A percentile compares a stretch with the other conserved stretches of the same genome.
phyloP scores from a whole-genome alignment of 2,113 vertebrate species.

The Sprattus sprattus region DNA sequence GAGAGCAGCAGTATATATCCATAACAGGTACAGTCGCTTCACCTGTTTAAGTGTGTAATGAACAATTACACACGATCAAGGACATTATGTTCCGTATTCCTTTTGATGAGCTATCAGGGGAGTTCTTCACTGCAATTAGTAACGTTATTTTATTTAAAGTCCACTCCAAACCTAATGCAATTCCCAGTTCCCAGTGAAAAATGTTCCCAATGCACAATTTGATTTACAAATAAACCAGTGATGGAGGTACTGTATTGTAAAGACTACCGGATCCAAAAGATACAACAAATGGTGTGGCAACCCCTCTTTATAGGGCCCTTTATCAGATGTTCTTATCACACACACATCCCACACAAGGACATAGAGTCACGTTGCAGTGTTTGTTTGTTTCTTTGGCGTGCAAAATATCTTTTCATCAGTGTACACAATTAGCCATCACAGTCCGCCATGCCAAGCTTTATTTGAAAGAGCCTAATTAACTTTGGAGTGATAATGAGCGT shows the following conservation, averaged over 20 bases:
- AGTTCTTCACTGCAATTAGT: background rate
- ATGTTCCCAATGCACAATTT: background rate
- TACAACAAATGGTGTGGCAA: background rate
- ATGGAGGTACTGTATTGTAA: background rate
- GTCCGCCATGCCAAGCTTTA: slow-evolving; percentile 35
- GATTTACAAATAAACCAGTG: background rate
- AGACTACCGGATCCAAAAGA: background rate
- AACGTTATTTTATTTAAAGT: background rate
- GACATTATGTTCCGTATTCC: background rate
- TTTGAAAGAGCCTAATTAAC: slow-evolving; percentile 39
- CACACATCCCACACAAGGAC: background rate
- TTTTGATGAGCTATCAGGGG: background rate
- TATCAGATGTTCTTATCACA: slow-evolving; percentile 14
- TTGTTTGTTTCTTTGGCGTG: slow-evolving; percentile 30
- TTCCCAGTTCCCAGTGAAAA: background rate
- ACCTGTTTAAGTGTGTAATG: background rate
- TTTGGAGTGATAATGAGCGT: slow-evolving; percentile 37
- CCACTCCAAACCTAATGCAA: background rate
- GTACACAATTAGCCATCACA: slow-evolving; percentile 37
- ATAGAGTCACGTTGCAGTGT: background rate
- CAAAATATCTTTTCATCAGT: slow-evolving; percentile 38
- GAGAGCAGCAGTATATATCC: background rate
- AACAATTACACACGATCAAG: background rate
- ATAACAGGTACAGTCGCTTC: background rate
- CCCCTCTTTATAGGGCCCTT: background rate